Percentiles rank a stretch among this genome's conserved stretches.
Conservation (phyloP, 2,797 vertebrate genomes). For the Pagetopsis macropterus region DNA sequence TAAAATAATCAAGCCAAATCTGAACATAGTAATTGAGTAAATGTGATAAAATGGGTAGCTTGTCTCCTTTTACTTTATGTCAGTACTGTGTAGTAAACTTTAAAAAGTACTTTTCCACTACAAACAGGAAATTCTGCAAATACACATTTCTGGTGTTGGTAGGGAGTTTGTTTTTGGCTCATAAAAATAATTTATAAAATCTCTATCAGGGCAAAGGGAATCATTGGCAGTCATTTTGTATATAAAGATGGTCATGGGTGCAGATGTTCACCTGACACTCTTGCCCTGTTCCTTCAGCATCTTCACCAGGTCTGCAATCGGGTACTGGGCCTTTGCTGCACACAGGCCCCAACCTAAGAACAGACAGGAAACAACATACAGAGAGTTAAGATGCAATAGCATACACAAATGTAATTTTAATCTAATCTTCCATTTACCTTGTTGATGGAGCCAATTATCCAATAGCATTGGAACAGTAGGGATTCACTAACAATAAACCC, state of each 20-base stretch:
- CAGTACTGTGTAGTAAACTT: background rate
- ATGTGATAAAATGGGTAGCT: background rate
- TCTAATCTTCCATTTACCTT: background rate
- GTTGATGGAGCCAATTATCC: background rate
- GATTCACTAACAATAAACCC: constrained; percentile 40
- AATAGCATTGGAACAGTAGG: constrained; percentile 11
- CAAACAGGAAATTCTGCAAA: background rate
- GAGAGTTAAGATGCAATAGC: constrained; percentile 9
- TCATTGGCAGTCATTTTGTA: background rate
- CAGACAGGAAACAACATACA: constrained; percentile 14
- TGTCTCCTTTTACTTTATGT: background rate
- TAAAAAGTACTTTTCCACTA: background rate
- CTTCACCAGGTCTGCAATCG: constrained; percentile 88
- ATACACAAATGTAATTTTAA: background rate
- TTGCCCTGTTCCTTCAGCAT: constrained; percentile 86
- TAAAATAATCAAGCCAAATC: background rate
- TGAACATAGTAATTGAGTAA: background rate
- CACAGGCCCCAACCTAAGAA: constrained; percentile 86
- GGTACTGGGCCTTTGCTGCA: constrained; percentile 88
- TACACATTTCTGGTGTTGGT: background rate
- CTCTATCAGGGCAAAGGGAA: background rate
- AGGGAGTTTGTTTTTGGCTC: background rate
- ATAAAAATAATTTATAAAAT: background rate
- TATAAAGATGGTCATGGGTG: background rate
- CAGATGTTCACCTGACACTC: constrained; percentile 76